Percentiles rank a stretch among this genome's conserved stretches.
These are phyloP conservation scores for Pseudocheirus occidentalis DNA, from an alignment of 2,797 vertebrate species.

Conservation along the genomic window DNA sequence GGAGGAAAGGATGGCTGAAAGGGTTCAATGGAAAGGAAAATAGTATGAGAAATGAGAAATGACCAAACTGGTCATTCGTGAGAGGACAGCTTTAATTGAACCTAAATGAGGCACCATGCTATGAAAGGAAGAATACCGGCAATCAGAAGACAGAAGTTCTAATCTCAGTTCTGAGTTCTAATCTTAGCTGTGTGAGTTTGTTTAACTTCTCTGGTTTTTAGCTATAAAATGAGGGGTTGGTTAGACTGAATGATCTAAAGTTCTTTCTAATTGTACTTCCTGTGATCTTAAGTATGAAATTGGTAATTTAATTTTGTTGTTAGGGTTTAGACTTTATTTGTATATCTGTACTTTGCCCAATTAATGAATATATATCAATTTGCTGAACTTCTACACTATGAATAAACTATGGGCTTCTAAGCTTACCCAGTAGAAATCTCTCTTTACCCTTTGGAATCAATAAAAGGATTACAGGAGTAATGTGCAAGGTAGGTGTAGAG, in stretches of 20 bases:
- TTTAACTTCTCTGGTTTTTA: neutral
- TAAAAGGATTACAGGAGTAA: neutral
- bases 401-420: neutral
- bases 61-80: neutral
- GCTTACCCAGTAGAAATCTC: neutral
- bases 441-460: neutral
- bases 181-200: neutral
- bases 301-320: neutral
- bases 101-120: neutral
- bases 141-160: neutral
- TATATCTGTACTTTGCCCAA: neutral
- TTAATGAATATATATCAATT: neutral
- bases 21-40: neutral
- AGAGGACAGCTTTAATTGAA: neutral
- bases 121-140: accelerated
- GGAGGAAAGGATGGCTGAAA: neutral
- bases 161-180: neutral
- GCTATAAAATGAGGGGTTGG: neutral
- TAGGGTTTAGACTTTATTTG: neutral
- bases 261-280: neutral
- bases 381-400: neutral
- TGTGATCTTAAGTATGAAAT: neutral
- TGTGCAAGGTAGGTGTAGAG: neutral
- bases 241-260: neutral
- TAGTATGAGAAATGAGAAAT: neutral